phyloP scores from a whole-genome alignment of 30 jellyfish, hydroid and myxozoan species.

The Turritopsis dohrnii region DNA sequence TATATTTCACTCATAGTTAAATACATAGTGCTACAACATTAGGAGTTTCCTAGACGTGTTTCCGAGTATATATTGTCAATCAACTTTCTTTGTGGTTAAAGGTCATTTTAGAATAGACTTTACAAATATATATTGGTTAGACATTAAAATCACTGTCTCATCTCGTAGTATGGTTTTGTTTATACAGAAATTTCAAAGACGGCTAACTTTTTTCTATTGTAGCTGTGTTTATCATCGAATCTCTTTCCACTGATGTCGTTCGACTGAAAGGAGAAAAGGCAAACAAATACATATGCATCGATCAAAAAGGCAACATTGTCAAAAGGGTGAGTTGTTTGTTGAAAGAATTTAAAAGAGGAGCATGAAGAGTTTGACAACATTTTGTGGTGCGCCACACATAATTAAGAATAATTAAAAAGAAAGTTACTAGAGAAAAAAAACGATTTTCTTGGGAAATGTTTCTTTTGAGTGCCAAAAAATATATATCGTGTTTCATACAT shows the following conservation, averaged over 20 bases:
- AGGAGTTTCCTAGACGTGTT: background rate
- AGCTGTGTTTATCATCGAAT: conserved; percentile 61
- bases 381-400: background rate
- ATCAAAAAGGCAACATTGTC: conserved; percentile 43
- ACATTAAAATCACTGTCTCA: background rate
- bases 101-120: background rate
- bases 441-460: background rate
- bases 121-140: background rate
- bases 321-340: conserved; percentile 59
- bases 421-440: background rate
- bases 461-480: background rate
- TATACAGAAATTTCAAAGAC: background rate
- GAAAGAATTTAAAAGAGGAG: background rate
- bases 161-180: background rate
- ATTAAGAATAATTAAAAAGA: background rate
- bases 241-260: conserved; percentile 56
- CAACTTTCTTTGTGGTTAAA: background rate
- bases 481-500: background rate
- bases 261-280: conserved; percentile 69
- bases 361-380: background rate
- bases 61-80: background rate
- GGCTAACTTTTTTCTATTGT: conserved; percentile 6
- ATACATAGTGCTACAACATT: background rate
- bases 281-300: conserved; percentile 64
- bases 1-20: background rate